Percentiles rank a stretch among this genome's conserved stretches.
phyloP scores from a whole-genome alignment of 2,888 invertebrate species.

The Magallana nippona region DNA sequence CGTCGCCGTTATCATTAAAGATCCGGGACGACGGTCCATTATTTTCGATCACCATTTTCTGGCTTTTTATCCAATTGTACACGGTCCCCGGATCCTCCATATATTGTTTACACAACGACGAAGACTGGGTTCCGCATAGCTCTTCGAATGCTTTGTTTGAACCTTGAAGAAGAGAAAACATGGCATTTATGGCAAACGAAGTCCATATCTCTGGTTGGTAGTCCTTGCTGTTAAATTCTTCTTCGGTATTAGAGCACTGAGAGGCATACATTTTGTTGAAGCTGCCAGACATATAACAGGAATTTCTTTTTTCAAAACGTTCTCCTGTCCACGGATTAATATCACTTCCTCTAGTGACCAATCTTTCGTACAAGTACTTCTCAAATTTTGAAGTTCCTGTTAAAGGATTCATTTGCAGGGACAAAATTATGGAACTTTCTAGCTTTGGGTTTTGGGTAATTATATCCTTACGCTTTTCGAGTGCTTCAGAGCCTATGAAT shows the following conservation, averaged over 20 bases:
- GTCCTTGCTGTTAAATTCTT: not conserved
- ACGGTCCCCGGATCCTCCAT: slow-evolving; percentile 1
- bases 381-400: slow-evolving; percentile 27
- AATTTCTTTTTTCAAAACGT: slow-evolving; percentile 27
- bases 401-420: slow-evolving; percentile 36
- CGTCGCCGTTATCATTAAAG: slow-evolving; percentile 50
- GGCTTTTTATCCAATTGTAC: not conserved
- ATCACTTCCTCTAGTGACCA: not conserved
- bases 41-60: slow-evolving; percentile 29
- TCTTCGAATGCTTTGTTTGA: slow-evolving; percentile 36
- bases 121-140: slow-evolving; percentile 35
- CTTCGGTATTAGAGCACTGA: slow-evolving; percentile 22
- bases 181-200: slow-evolving; percentile 43
- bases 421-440: slow-evolving; percentile 50
- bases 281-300: slow-evolving; percentile 43
- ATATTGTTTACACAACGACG: slow-evolving; percentile 39
- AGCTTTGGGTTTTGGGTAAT: slow-evolving; percentile 40
- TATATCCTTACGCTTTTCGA: slow-evolving; percentile 45
- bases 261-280: slow-evolving; percentile 42
- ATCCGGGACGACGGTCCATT: slow-evolving; percentile 17
- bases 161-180: slow-evolving; percentile 42
- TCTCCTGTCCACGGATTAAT: slow-evolving; percentile 42
- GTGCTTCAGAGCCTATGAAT: slow-evolving; percentile 58
- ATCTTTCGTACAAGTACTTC: slow-evolving; percentile 13
- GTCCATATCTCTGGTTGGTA: slow-evolving; percentile 44